Base-by-base conservation (phyloP, 2,888 invertebrate genomes). In the Hemistola chrysoprasaria region DNA sequence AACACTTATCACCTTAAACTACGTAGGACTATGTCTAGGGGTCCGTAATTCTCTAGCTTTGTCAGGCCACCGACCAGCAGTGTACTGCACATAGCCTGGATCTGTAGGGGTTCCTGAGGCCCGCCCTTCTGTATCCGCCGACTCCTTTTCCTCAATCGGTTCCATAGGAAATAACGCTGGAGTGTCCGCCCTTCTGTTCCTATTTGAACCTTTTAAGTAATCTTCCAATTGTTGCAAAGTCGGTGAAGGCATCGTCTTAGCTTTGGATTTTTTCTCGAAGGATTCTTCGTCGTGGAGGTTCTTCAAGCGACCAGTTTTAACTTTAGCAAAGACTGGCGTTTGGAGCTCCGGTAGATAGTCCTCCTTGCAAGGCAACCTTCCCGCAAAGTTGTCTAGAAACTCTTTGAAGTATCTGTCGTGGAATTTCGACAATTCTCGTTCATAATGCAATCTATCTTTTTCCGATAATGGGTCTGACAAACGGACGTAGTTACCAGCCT, bases 11-110 rank as follows among this genome's bases (percentile, higher is more conserved):
- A 44, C 8, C 20, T 8, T 22, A 11, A 11, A 34, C 38, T 43
- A 54, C 8, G 88, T 88, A 1, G 90, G 91, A 62, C 90, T 91
- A 46, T 90, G 90, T 50, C 90, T 66, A 0, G 93, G 92, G 1
- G 93, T 92, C 54, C 91, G 90, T 4, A 89, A 65, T 59, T 86
- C 90, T 11, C 86, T 43, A 16, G 52, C 59, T 32, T 83, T 86
- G 27, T 90, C 88, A 0, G 91, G 90, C 94, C 94, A 94, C 55
- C 92, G 90, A 47, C 91, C 92, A 0, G 93, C 94, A 0, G 93
- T 91, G 63, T 94, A 94, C 60, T 93, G 92, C 1, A 94, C 94
- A 58, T 91, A 94, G 1, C 94, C 94, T 0, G 93, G 94, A 70
- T 94, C 94, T 0, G 91, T 92, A 0, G 94, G 93, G 0, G 92